Evolutionary conservation across 2,113 vertebrate genomes (phyloP).

Genomic region (Antigone vipio): DNA sequence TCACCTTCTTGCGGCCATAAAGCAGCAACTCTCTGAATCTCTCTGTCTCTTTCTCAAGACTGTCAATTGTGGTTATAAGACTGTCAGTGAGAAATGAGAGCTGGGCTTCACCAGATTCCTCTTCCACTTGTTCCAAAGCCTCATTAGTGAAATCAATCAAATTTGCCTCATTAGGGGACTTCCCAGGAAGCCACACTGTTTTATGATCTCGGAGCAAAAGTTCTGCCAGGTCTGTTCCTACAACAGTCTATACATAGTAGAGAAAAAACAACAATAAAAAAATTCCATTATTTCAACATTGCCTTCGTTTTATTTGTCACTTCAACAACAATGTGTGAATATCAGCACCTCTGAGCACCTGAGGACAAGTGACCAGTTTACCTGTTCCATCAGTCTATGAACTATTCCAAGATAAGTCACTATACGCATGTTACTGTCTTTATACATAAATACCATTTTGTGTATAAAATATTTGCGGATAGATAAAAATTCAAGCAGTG

Average conservation of each 20-base stretch:
- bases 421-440: neutral
- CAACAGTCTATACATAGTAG: constrained; percentile 81
- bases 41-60: constrained; percentile 88
- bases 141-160: constrained; percentile 96
- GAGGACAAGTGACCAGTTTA: neutral
- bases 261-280: neutral
- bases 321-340: neutral
- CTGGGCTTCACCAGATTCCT: constrained; percentile 87
- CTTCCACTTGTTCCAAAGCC: constrained; percentile 83
- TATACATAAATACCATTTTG: neutral
- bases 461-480: neutral
- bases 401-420: neutral
- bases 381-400: neutral
- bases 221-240: constrained; percentile 95
- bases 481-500: neutral
- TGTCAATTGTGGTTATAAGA: constrained; percentile 73
- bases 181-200: constrained; percentile 94
- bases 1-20: constrained; percentile 94
- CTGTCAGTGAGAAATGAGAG: constrained; percentile 90
- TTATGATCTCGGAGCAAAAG: constrained; percentile 91
- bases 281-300: neutral
- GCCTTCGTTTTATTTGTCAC: neutral
- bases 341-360: neutral
- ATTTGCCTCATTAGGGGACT: constrained; percentile 95
- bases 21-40: constrained; percentile 94